Conservation (phyloP, 2,113 vertebrate species). For the Azemiops feae region DNA sequence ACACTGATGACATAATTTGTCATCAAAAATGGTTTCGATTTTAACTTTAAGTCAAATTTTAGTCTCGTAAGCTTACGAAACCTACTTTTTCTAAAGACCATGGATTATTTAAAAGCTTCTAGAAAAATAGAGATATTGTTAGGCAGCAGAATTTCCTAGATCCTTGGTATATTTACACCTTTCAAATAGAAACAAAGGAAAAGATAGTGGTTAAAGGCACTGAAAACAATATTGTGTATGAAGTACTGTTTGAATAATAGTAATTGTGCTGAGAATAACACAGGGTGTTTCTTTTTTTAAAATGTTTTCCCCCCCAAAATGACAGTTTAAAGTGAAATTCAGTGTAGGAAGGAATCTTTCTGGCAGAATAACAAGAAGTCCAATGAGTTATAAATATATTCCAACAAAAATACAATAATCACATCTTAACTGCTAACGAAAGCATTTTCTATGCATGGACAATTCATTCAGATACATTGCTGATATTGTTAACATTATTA, state of each 20-base stretch:
- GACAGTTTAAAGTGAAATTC: slow-evolving; percentile 18
- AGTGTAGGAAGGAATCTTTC: not conserved
- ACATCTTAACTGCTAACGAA: slow-evolving; percentile 37
- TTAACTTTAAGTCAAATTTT: not conserved
- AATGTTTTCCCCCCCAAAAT: not conserved
- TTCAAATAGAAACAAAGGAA: slow-evolving; percentile 18
- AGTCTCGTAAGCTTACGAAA: not conserved
- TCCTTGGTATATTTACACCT: not conserved
- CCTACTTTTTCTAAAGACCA: not conserved
- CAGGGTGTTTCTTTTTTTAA: slow-evolving; percentile 18
- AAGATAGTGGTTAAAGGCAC: not conserved
- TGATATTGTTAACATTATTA: slow-evolving; percentile 12
- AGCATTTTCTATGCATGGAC: slow-evolving; percentile 38
- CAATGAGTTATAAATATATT: not conserved
- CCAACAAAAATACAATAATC: slow-evolving; percentile 36
- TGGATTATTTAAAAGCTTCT: not conserved
- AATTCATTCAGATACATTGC: slow-evolving; percentile 21
- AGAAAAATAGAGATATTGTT: not conserved
- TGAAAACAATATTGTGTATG: slow-evolving; percentile 17
- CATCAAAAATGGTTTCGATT: not conserved
- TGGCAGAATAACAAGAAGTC: slow-evolving; percentile 1
- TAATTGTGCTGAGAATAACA: not conserved
- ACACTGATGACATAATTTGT: not conserved
- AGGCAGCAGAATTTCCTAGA: not conserved
- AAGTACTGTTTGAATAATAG: slow-evolving; percentile 26